phyloP scores from a whole-genome alignment of 2,113 vertebrate genomes.

The Trematocara zebra region DNA sequence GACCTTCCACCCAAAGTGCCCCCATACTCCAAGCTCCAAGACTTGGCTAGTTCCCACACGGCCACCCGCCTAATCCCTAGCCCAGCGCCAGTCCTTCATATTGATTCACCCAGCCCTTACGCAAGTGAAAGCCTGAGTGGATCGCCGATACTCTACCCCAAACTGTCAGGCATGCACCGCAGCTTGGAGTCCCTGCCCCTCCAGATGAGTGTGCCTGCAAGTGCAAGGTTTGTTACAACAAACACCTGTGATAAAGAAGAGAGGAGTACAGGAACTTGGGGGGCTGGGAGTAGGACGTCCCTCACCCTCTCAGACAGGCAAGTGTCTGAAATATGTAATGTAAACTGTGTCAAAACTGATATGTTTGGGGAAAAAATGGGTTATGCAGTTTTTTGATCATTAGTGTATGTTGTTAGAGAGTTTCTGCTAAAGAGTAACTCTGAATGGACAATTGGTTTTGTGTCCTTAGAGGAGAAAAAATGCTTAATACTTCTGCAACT shows the following conservation, averaged over 20 bases:
- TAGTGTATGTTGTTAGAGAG: neutral
- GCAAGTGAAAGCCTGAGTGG: conserved; percentile 81
- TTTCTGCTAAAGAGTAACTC: neutral
- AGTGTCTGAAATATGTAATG: neutral
- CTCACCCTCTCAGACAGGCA: conserved; percentile 65
- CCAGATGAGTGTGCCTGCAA: conserved; percentile 87
- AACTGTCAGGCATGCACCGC: conserved; percentile 87
- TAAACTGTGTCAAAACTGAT: neutral
- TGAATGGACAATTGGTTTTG: neutral
- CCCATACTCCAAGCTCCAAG: conserved; percentile 81
- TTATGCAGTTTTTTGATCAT: neutral
- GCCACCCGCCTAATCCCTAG: conserved; percentile 83
- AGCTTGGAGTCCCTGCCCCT: conserved; percentile 96
- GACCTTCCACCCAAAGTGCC: conserved; percentile 77
- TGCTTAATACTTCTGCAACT: neutral
- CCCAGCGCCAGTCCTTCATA: conserved; percentile 91
- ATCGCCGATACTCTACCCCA: conserved; percentile 87
- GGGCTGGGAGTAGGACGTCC: conserved; percentile 64
- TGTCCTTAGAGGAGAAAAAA: neutral
- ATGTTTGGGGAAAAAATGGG: neutral
- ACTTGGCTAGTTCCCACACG: conserved; percentile 68
- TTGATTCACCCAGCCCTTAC: conserved; percentile 90
- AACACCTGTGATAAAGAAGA: conserved; percentile 49
- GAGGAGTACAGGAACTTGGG: conserved; percentile 68
- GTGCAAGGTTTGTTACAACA: conserved; percentile 61